Conservation (phyloP, 2,113 vertebrate genomes). For the Saccopteryx leptura region DNA sequence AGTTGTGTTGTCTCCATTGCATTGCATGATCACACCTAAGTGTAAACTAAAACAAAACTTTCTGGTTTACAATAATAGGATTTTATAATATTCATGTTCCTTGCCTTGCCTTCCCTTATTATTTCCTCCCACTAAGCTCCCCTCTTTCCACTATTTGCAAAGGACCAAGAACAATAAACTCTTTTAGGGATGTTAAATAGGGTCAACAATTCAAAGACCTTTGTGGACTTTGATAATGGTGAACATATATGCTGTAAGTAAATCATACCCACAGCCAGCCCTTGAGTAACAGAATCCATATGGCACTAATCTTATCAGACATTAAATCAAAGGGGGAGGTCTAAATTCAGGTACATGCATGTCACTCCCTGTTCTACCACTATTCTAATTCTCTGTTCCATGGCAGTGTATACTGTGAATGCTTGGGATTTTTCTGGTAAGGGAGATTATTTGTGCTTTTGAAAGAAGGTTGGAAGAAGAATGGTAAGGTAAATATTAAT, state of each 20-base stretch:
- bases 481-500: conserved; percentile 59
- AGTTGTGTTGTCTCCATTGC: not conserved
- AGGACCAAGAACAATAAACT: not conserved
- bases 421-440: conserved; percentile 55
- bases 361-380: not conserved
- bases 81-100: not conserved
- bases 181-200: not conserved
- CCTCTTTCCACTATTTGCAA: not conserved
- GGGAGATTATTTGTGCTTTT: conserved; percentile 58
- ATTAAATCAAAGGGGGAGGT: conserved; percentile 43
- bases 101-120: not conserved
- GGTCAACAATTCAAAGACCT: conserved; percentile 44
- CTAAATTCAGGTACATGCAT: conserved; percentile 23
- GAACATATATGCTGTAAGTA: conserved; percentile 47
- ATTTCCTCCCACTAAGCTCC: not conserved
- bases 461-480: conserved; percentile 25
- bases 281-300: conserved; percentile 46
- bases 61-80: conserved; percentile 11
- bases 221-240: not conserved
- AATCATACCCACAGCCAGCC: conserved; percentile 22
- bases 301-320: conserved; percentile 28
- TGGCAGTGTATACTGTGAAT: conserved; percentile 29
- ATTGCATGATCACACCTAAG: not conserved
- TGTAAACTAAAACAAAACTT: conserved; percentile 8
- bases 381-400: conserved; percentile 26